Evolutionary conservation across 2,888 invertebrate species (phyloP), one percentile per base, ranked within the genome.

Genomic region (Drosophila meridiana): DNA sequence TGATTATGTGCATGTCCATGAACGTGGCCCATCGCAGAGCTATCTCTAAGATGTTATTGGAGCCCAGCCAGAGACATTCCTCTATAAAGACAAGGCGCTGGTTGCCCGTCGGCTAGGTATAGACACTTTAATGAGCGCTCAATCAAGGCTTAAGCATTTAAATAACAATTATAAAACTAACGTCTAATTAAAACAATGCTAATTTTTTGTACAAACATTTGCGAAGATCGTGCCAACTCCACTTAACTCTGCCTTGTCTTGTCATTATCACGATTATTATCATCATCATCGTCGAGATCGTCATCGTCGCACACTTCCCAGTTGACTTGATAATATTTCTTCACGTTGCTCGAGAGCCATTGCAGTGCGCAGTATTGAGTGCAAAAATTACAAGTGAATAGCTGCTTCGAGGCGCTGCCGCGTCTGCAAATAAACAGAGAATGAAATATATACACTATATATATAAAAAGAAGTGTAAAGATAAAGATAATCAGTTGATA

Each of bases 301-400:
- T 79, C 73, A 56, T 76, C 76, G 60, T 90, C 90, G 63, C 87
- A 93, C 28, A 90, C 73, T 55, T 89, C 87, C 93, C 93, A 93
- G n/a, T 91, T 81, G 3, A 93, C 60, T 68, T 89, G 90, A 70
- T 90, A 90, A 71, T 93, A 93, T 73, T 92, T 93, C 65, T 89
- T 91, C 26, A 75, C 68, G 66, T 91, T 91, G 14, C 77, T 83
- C 43, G 86, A 74, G 3, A 90, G 66, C 93, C 93, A 93, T 11
- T 81, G 72, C n/a, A 89, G 83, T 8, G 91, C 92, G 65, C 93
- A 93, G 62, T 83, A 81, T 8, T 87, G 84, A 9, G 92, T 92
- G 63, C 93, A 93, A 69, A 93, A 93, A 59, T 90, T 90, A 69
- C 93, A 93, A 38, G 90, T 92, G 61, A 93, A 93, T 5, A 93